phyloP scores from a whole-genome alignment of 2,888 invertebrate species.

The Hemicrepidius hirtus region DNA sequence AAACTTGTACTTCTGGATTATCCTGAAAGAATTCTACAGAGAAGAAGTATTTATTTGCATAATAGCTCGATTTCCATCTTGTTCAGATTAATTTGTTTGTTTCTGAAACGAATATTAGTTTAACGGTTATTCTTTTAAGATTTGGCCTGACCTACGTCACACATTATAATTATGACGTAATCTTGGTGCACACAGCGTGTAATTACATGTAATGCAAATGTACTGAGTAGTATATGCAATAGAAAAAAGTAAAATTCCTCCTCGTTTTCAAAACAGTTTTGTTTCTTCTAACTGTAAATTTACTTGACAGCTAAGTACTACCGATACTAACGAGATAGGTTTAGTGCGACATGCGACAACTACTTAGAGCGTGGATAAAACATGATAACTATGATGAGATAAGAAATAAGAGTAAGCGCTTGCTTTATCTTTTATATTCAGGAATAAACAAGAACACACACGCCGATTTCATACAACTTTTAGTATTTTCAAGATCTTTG shows the following conservation, averaged over 20 bases:
- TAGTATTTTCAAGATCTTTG: too few relatives aligned
- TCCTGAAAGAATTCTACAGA: not conserved
- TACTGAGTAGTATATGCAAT: constrained; percentile 7
- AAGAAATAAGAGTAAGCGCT: not conserved
- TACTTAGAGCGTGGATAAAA: not conserved
- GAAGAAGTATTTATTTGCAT: constrained; percentile 3
- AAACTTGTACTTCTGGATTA: constrained; percentile 5
- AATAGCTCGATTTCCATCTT: not conserved
- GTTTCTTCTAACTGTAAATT: constrained; percentile 16
- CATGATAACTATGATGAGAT: constrained; percentile 13
- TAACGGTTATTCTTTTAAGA: not conserved
- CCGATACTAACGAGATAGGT: constrained; percentile 14
- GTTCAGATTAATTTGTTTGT: not conserved
- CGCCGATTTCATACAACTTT: too few relatives aligned
- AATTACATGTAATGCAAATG: constrained; percentile 32
- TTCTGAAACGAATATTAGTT: too few relatives aligned
- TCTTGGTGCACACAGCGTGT: constrained; percentile 17
- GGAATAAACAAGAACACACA: not conserved
- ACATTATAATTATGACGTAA: constrained; percentile 10
- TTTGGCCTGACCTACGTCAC: constrained; percentile 2
- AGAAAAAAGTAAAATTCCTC: constrained; percentile 30
- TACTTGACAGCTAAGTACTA: constrained; percentile 3
- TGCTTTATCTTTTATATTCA: not conserved
- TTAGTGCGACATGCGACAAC: constrained; percentile 14
- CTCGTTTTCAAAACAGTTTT: constrained; percentile 24